Conservation (phyloP, 2,797 vertebrate genomes). For the Microctenopoma steveboyesi region DNA sequence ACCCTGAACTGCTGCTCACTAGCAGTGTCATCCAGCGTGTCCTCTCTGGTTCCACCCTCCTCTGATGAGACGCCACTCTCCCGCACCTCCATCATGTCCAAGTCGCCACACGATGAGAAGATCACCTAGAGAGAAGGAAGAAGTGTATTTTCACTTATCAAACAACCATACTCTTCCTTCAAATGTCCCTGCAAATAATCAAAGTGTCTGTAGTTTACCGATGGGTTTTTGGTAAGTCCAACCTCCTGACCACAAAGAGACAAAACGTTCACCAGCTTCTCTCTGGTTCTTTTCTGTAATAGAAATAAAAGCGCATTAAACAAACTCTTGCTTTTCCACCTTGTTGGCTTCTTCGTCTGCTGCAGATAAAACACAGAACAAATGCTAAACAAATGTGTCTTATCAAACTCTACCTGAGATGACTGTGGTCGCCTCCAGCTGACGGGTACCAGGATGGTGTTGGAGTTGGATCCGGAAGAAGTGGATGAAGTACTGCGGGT, state of each 20-base stretch:
- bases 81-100: slow-evolving; percentile 97
- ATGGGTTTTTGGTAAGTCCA: slow-evolving; percentile 97
- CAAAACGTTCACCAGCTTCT: slow-evolving; percentile 97
- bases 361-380: slow-evolving; percentile 2
- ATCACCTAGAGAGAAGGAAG: slow-evolving; percentile 87
- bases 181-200: neutral
- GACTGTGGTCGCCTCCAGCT: slow-evolving; percentile 98
- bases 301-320: slow-evolving; percentile 2
- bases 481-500: slow-evolving; percentile 97
- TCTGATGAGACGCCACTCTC: slow-evolving; percentile 96
- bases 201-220: slow-evolving; percentile 83
- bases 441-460: slow-evolving; percentile 96
- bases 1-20: slow-evolving; percentile 98
- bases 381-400: neutral
- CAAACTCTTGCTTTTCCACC: neutral
- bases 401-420: slow-evolving; percentile 87
- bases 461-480: slow-evolving; percentile 97
- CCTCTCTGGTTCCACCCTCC: slow-evolving; percentile 90
- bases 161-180: neutral
- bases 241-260: slow-evolving; percentile 98
- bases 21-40: slow-evolving; percentile 95
- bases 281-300: slow-evolving; percentile 94
- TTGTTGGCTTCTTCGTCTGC: neutral
- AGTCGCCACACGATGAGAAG: slow-evolving; percentile 98
- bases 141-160: neutral